phyloP scores from a whole-genome alignment of 2,113 vertebrate species.

The Hemiprocne comata region DNA sequence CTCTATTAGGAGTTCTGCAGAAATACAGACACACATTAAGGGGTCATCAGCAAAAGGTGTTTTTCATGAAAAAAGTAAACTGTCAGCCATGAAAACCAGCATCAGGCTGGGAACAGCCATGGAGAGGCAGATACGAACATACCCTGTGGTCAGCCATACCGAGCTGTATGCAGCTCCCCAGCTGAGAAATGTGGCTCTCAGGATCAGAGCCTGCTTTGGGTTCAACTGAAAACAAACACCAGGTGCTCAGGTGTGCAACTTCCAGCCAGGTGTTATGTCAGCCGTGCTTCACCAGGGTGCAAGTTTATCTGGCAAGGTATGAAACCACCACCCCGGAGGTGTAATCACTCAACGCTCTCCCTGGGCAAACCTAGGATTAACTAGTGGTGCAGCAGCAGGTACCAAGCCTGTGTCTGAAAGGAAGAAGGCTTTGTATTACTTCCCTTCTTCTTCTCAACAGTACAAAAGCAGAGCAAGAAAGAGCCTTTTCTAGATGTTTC shows the following conservation, averaged over 20 bases:
- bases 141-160: rapidly evolving
- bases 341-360: not conserved
- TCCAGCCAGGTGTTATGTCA: not conserved
- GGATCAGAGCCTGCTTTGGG: not conserved
- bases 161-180: rapidly evolving
- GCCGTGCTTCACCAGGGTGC: rapidly evolving
- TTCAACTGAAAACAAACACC: not conserved
- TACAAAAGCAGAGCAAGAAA: not conserved
- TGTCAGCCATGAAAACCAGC: not conserved
- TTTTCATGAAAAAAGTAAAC: not conserved
- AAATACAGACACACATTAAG: not conserved
- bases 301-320: not conserved
- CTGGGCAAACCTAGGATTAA: not conserved
- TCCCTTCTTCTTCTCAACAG: not conserved
- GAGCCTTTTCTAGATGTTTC: not conserved
- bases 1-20: not conserved
- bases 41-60: not conserved
- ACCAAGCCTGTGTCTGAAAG: not conserved
- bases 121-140: not conserved
- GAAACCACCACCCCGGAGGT: not conserved
- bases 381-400: not conserved
- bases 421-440: not conserved
- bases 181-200: rapidly evolving
- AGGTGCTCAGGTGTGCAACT: not conserved
- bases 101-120: not conserved